Evolutionary conservation across 2,888 invertebrate species (phyloP).

Genomic region (Alitta virens): DNA sequence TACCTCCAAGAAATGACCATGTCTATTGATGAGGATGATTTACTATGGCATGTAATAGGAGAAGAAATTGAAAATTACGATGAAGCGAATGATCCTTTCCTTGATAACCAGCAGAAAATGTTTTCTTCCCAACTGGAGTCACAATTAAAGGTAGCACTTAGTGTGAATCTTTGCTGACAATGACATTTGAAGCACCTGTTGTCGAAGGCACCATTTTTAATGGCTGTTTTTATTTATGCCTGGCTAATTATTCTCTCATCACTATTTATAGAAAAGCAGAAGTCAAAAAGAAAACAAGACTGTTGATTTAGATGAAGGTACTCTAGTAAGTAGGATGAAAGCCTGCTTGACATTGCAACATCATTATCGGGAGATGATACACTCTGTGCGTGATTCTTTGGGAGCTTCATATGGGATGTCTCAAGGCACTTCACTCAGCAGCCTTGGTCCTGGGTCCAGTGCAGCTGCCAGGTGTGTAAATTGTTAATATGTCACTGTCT

Average conservation of each 20-base stretch:
- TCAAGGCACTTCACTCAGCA: conserved; percentile 50
- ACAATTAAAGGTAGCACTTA: no score
- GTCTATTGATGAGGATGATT: conserved; percentile 43
- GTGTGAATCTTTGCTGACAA: no score
- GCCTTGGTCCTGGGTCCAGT: conserved; percentile 29
- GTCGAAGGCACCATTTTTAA: no score
- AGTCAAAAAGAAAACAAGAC: conserved; percentile 1
- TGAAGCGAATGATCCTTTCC: not conserved
- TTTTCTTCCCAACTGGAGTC: no score
- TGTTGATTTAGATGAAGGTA: conserved; percentile 36
- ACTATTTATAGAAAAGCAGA: no score
- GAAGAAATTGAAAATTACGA: conserved; percentile 39
- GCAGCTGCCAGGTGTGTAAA: not conserved
- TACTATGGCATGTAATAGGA: conserved; percentile 46
- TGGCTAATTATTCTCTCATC: no score
- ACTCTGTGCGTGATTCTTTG: conserved; percentile 28
- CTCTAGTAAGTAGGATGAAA: conserved; percentile 44
- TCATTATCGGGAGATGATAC: conserved; percentile 47
- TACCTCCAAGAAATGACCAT: conserved; percentile 48
- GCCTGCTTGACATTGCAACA: conserved; percentile 48
- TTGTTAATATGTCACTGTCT: no score
- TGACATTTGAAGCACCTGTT: no score
- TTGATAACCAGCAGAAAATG: no score
- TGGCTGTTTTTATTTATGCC: no score
- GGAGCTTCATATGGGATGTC: conserved; percentile 43